A percentile compares a stretch with the other conserved stretches of the same genome.
phyloP scores from a whole-genome alignment of 2,888 invertebrate genomes.

The Synergus itoensis region DNA sequence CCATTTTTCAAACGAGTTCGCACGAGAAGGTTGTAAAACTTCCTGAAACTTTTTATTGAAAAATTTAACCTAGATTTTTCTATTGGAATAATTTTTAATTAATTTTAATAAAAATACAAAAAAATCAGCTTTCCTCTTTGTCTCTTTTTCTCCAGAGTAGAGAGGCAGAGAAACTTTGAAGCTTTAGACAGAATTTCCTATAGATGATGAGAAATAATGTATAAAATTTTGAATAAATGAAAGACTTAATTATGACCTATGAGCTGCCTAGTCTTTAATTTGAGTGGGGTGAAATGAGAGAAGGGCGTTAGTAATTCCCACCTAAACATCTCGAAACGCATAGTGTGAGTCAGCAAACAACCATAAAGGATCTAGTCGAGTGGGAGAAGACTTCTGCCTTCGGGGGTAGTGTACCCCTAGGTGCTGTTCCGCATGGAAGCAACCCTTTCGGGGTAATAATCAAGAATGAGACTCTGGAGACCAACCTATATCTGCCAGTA shows the following conservation, averaged over 20 bases:
- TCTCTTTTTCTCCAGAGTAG: neutral
- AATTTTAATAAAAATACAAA: neutral
- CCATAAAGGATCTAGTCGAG: slow-evolving; percentile 60
- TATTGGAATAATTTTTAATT: neutral
- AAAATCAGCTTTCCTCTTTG: neutral
- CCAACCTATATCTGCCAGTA: slow-evolving; percentile 58
- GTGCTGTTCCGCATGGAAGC: slow-evolving; percentile 70
- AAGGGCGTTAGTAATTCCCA: slow-evolving; percentile 46
- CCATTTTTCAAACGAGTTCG: neutral
- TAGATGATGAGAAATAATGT: neutral
- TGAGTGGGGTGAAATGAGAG: slow-evolving; percentile 26
- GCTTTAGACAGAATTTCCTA: too few relatives aligned
- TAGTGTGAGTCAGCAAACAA: slow-evolving; percentile 60
- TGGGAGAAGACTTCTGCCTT: slow-evolving; percentile 54
- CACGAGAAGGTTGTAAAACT: neutral
- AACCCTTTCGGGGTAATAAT: slow-evolving; percentile 77
- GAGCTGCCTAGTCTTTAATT: slow-evolving; percentile 30
- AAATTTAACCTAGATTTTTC: neutral
- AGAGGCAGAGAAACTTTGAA: too few relatives aligned
- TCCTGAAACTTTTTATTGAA: too few relatives aligned
- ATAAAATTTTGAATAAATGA: neutral
- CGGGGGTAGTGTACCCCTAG: slow-evolving; percentile 70
- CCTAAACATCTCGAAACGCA: slow-evolving; percentile 50
- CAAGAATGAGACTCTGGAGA: slow-evolving; percentile 76
- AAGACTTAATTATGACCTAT: neutral